Base-by-base conservation (phyloP, 1,140 invertebrate species). In the Ips nitidus region DNA sequence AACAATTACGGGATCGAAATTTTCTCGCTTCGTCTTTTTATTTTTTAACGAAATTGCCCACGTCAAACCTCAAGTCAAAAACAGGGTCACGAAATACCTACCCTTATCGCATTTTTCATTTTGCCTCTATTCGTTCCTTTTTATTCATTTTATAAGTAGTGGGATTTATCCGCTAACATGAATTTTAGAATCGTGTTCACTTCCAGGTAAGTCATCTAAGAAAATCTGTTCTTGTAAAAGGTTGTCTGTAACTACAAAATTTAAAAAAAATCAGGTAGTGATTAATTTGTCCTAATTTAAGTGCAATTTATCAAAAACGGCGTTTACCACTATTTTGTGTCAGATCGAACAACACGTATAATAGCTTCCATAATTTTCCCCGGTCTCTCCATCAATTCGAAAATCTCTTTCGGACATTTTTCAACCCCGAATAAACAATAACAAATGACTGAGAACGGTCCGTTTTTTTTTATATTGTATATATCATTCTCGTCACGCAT, bases 401-500 rank as follows among this genome's bases (percentile, higher is more conserved):
- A 41, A 59, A 22, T 55, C 57, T 59, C 37, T 59, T 41, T 41
- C 41, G 8, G 57, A 59, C 41, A 59, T 59, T 59, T 59, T 59
- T 40, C 57, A 59, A 59, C 38, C 57, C 38, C 57, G 41, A 59
- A 59, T 59, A 59, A 59, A 59, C 57, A 59, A 59, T 59, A 59
- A 59, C 41, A 59, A 59, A 59, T 59, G 57, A 59, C 41, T 59
- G 57, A 41, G 57, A 59, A 59, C 42, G 57, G 8, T 22, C 22
- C 22, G 22, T 22, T 22, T 50, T 50, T 50, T 58, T 59, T 59
- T 59, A 50, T 7, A n/a, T 47, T 6, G 8, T 22, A 59, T 59
- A 59, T 61, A 61, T 61, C 43, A 61, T 47, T 61, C 59, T 50
- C 42, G 59, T 61, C 59, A 61, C 59, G 59, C 41, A 61, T 61